These are phyloP conservation scores for Formica aserva DNA, from an alignment of 2,888 invertebrate genomes.

Conservation along the genomic window DNA sequence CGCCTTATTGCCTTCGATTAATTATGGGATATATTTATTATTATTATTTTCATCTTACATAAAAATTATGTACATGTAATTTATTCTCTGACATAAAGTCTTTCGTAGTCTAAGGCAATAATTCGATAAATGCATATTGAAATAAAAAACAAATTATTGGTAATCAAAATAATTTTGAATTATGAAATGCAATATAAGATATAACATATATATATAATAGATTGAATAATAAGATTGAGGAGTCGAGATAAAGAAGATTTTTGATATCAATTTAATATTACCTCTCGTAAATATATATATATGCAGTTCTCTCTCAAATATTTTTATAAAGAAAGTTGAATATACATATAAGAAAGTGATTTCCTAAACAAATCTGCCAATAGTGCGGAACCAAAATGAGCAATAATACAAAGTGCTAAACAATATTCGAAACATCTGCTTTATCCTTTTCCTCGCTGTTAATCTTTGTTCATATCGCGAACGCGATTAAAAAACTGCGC, in stretches of 20 bases:
- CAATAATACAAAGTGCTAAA: conserved; percentile 35
- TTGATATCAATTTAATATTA: conserved; percentile 18
- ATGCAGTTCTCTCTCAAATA: conserved; percentile 15
- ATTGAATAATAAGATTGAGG: neutral
- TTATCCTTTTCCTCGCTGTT: conserved; percentile 32
- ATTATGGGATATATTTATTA: neutral
- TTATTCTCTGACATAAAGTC: neutral
- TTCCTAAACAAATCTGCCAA: conserved; percentile 4
- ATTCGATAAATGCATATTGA: neutral
- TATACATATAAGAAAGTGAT: neutral
- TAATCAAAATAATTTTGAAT: neutral
- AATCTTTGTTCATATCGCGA: conserved; percentile 49
- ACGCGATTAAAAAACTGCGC: conserved; percentile 44
- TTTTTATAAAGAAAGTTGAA: neutral
- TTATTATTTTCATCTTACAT: neutral
- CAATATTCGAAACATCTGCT: conserved; percentile 9
- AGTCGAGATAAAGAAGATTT: neutral
- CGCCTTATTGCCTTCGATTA: conserved; percentile 1
- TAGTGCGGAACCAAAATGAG: neutral
- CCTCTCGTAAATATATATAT: neutral
- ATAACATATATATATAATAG: neutral
- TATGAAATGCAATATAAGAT: conserved; percentile 19
- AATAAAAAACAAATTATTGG: neutral
- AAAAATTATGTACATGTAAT: neutral
- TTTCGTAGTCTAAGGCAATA: neutral